A percentile compares a stretch with the other conserved stretches of the same genome.
phyloP scores from a whole-genome alignment of 2,797 vertebrate genomes.

The Perodicticus potto region DNA sequence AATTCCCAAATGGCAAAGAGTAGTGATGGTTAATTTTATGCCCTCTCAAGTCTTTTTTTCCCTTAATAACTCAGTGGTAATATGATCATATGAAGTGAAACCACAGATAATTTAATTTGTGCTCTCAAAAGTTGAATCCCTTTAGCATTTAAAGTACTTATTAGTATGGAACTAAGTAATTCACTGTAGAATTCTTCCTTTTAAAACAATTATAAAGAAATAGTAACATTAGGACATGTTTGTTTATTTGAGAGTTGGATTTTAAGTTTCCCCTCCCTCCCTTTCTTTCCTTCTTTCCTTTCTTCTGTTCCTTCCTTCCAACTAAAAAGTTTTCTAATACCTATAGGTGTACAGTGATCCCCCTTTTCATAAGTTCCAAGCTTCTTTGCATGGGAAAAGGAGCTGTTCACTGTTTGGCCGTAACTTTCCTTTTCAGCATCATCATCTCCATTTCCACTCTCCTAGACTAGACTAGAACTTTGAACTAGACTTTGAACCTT shows the following conservation, averaged over 20 bases:
- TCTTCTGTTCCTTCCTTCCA: not conserved
- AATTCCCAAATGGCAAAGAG: constrained; percentile 17
- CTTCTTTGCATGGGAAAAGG: not conserved
- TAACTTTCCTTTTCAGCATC: not conserved
- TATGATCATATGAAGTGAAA: constrained; percentile 36
- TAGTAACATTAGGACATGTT: not conserved
- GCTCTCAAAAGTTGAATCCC: constrained; percentile 47
- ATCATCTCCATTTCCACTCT: not conserved
- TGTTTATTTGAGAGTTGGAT: not conserved
- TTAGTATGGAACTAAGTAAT: constrained; percentile 44
- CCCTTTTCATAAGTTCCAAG: not conserved
- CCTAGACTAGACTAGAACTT: too few relatives aligned
- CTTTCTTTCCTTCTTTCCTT: not conserved
- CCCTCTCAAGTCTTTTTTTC: not conserved
- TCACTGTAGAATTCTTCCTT: not conserved
- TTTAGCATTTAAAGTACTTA: constrained; percentile 32
- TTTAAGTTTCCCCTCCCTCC: not conserved
- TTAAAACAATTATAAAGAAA: constrained; percentile 36
- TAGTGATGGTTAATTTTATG: constrained; percentile 49
- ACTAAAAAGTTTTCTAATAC: not conserved
- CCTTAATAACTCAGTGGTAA: constrained; percentile 26
- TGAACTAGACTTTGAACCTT: not conserved
- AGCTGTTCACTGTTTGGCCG: not conserved
- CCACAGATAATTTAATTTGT: constrained; percentile 61
- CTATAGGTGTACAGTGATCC: not conserved